Base-by-base conservation (phyloP, 2,888 invertebrate species). In the Euplexia lucipara region DNA sequence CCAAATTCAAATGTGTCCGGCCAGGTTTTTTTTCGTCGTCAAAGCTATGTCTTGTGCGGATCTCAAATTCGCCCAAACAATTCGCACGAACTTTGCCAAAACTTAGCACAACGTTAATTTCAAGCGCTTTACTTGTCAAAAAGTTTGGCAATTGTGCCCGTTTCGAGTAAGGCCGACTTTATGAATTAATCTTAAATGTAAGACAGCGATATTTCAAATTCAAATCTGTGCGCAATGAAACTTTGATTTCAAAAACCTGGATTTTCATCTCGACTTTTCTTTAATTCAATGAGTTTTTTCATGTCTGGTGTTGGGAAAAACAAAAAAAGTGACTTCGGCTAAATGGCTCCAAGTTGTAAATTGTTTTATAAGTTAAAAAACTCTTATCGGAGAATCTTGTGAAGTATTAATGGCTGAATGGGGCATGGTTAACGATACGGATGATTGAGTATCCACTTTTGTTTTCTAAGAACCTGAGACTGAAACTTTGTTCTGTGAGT, bases 121-220 rank as follows among this genome's bases (percentile, higher is more conserved):
- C 79, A 75, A 84, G 75, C 84, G 88, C 85, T 90, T 90, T 87
- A 86, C 90, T 90, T 89, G 90, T 91, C 91, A 88, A 88, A 90
- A 92, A 91, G 84, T 91, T 92, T 83, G 41, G 82, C 86, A 87
- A 89, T 90, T 87, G 89, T 86, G 84, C 87, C 80, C 83, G 87
- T 85, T 88, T 83, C n/a, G 83, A 79, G 86, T 83, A 78, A 83
- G 78, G 75, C 83, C 73, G 82, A 86, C 83, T 89, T 90, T 87
- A 86, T 83, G 85, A 90, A 90, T 90, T 89, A 89, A 90, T 90
- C 83, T 88, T 83, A 71, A 67, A 83, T 77, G 78, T 71, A 79
- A 82, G 83, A 86, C 83, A 83, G 77, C 78, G 72, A 85, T 84
- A 87, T 88, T 87, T 86, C 83, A 87, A 87, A 88, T 89, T 88